phyloP scores from a whole-genome alignment of 1,140 invertebrate genomes.

The Latrodectus geometricus region DNA sequence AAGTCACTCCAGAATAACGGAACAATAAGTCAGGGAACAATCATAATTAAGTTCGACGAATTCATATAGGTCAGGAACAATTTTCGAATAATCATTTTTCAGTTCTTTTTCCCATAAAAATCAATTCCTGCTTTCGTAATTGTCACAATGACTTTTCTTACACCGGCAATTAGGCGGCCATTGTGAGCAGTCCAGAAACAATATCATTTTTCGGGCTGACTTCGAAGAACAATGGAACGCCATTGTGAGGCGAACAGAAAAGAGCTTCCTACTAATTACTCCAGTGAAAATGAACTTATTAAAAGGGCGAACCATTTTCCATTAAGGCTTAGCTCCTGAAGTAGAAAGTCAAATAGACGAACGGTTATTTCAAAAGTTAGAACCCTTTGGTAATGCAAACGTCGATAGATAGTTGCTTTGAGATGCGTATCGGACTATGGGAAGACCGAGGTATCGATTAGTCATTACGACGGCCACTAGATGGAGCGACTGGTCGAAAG shows the following conservation, averaged over 20 bases:
- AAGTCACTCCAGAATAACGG: conserved; percentile 26
- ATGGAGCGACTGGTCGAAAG: conserved; percentile 36
- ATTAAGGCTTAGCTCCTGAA: conserved; percentile 29
- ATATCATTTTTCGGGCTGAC: conserved; percentile 54
- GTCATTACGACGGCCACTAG: conserved; percentile 46
- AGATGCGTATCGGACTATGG: conserved; percentile 32
- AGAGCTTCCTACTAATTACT: conserved; percentile 53
- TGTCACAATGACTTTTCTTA: conserved; percentile 56
- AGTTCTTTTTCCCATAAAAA: conserved; percentile 51
- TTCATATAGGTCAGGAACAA: conserved; percentile 57
- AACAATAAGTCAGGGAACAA: conserved; percentile 45
- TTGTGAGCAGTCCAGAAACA: conserved; percentile 42
- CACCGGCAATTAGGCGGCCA: conserved; percentile 48
- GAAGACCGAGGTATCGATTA: conserved; percentile 40
- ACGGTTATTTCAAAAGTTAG: conserved; percentile 43
- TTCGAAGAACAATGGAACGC: conserved; percentile 29
- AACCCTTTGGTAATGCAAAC: conserved; percentile 50
- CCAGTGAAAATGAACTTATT: conserved; percentile 53
- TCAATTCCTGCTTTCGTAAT: conserved; percentile 49
- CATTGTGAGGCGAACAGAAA: conserved; percentile 42
- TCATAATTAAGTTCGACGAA: conserved; percentile 59
- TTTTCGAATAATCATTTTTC: conserved; percentile 59
- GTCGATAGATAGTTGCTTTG: conserved; percentile 52
- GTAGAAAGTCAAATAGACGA: conserved; percentile 48
- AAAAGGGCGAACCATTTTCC: conserved; percentile 51